Conservation (phyloP, 1,140 invertebrate genomes). For the Drosophila sp. region DNA sequence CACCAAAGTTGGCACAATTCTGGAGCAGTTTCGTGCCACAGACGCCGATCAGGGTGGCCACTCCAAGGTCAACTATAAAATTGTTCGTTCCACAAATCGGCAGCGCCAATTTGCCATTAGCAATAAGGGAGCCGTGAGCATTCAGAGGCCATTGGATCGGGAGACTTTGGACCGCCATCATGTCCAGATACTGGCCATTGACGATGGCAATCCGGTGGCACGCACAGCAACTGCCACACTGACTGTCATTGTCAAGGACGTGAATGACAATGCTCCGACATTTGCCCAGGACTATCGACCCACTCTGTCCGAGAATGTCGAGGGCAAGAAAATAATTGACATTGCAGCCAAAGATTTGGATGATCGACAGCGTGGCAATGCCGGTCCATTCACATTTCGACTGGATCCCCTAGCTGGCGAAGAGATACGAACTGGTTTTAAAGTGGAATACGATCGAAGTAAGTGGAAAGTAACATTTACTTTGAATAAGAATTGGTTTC, state of each 20-base stretch:
- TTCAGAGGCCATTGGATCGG: slow-evolving; percentile 85
- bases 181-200: slow-evolving; percentile 86
- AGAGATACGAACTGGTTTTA: slow-evolving; percentile 86
- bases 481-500: too few relatives aligned
- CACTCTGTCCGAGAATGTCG: slow-evolving; percentile 86
- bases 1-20: slow-evolving; percentile 85
- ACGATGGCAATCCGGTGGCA: slow-evolving; percentile 85
- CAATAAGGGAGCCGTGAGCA: slow-evolving; percentile 86
- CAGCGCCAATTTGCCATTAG: slow-evolving; percentile 86
- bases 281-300: slow-evolving; percentile 86
- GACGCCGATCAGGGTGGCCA: slow-evolving; percentile 86
- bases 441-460: slow-evolving; percentile 86
- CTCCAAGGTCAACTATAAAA: slow-evolving; percentile 85
- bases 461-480: too few relatives aligned
- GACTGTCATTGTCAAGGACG: slow-evolving; percentile 87
- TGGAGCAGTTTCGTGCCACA: slow-evolving; percentile 86
- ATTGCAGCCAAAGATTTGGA: slow-evolving; percentile 88
- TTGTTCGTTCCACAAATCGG: slow-evolving; percentile 86
- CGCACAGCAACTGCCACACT: slow-evolving; percentile 88
- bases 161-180: slow-evolving; percentile 85
- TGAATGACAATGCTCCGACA: slow-evolving; percentile 87
- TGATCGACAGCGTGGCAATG: slow-evolving; percentile 86
- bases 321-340: slow-evolving; percentile 86
- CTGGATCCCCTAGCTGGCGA: slow-evolving; percentile 86
- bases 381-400: slow-evolving; percentile 87